These are phyloP conservation scores for Gadopsis marmoratus DNA, from an alignment of 2,797 vertebrate genomes.

Conservation along the genomic window DNA sequence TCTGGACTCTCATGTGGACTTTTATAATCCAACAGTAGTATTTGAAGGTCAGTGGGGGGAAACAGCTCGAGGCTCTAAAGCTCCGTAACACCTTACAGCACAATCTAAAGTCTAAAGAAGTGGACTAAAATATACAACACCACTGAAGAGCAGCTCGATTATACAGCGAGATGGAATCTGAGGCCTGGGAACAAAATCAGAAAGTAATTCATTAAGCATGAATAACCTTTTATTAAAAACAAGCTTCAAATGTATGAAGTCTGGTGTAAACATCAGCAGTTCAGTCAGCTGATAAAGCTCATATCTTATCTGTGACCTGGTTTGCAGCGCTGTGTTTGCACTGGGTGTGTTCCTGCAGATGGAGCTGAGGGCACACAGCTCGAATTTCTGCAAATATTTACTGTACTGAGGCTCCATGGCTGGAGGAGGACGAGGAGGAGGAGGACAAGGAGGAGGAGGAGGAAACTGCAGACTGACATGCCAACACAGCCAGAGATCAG, in stretches of 20 bases:
- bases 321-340: conserved; percentile 10
- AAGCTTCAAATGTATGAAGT: neutral
- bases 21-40: neutral
- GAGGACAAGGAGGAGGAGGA: too few relatives aligned
- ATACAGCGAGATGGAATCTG: neutral
- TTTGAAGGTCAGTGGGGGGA: too few relatives aligned
- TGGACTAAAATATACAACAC: too few relatives aligned
- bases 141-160: too few relatives aligned
- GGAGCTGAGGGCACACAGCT: conserved; percentile 14
- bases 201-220: neutral
- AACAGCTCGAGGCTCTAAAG: too few relatives aligned
- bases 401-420: conserved; percentile 26
- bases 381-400: conserved; percentile 67
- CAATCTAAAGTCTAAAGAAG: too few relatives aligned
- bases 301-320: conserved; percentile 36
- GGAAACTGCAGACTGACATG: too few relatives aligned
- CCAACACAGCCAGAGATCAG: too few relatives aligned
- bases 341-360: neutral
- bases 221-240: neutral
- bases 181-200: neutral
- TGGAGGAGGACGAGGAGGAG: neutral
- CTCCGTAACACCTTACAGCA: too few relatives aligned
- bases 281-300: conserved; percentile 1
- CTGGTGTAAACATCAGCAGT: neutral
- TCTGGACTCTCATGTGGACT: neutral